Evolutionary conservation across 2,888 invertebrate genomes (phyloP), one percentile per base, ranked within the genome.

Genomic region (Agrenia bidenticulata): DNA sequence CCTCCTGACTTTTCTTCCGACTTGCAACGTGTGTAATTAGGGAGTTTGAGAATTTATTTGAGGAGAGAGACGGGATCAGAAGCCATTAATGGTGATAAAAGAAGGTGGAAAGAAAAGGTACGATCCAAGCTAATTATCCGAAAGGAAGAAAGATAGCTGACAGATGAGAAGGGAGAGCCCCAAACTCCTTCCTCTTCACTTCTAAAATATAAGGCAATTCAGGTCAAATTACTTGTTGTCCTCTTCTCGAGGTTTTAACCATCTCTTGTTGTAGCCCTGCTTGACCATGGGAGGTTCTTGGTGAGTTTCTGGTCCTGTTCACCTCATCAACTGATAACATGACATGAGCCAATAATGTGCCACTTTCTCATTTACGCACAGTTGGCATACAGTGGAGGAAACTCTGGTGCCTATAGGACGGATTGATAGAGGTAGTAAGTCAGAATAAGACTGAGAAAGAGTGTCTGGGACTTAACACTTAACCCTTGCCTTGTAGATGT

Each of bases 131-230:
- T 72, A 72, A 72, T 72, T 72, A 69, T 67, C 65, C 65, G 60
- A 50, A 63, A 61, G 67, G 59, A 72, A 72, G 71, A 69, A 63
- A 72, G 69, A 69, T 69, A 69, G 71, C 71, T 72, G 71, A 68
- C 71, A 71, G 71, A 60, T 60, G 59, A 42, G 71, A 68, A 68
- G 68, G 71, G 56, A 57, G 59, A 42, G 32, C 32, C 4, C 11
- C 32, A 11, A 32, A 32, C 32, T 32, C 32, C 32, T 32, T 11
- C 32, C 32, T 32, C 32, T 32, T 32, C 58, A 63, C 32, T 32
- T 32, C 32, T 11, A 32, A 32, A 32, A 32, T 4, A 32, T 32
- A 55, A 64, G 54, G 63, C 64, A 68, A 68, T 68, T 68, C 50
- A 68, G 64, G 64, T 68, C 65, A 62, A 69, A 69, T 69, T 69